These are phyloP conservation scores for Sturnus vulgaris DNA, from an alignment of 2,113 vertebrate genomes.

Conservation along the genomic window DNA sequence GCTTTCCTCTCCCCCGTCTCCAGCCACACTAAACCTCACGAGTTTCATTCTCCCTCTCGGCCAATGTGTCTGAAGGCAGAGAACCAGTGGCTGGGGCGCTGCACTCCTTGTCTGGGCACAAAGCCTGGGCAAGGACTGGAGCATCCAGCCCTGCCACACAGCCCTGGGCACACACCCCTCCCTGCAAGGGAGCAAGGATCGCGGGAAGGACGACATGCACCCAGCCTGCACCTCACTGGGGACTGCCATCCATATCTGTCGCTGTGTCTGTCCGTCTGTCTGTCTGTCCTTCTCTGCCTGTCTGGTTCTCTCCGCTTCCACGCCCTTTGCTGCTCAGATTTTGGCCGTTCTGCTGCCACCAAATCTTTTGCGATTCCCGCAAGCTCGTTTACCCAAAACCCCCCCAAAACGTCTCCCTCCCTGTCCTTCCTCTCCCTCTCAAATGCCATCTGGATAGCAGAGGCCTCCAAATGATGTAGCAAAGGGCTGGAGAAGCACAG, in stretches of 20 bases:
- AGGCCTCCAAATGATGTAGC: constrained; percentile 52
- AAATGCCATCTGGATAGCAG: not conserved
- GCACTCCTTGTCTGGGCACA: not conserved
- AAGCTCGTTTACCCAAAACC: not conserved
- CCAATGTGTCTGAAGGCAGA: constrained; percentile 37
- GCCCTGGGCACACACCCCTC: not conserved
- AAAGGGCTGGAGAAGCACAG: constrained; percentile 63
- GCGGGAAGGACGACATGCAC: constrained; percentile 66
- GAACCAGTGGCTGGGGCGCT: not conserved
- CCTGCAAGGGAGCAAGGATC: constrained; percentile 44
- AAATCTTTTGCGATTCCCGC: not conserved
- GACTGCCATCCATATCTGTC: constrained; percentile 49
- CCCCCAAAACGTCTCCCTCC: not conserved
- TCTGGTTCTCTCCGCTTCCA: constrained; percentile 52
- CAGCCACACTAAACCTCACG: constrained; percentile 15
- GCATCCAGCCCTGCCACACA: not conserved
- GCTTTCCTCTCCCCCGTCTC: not conserved
- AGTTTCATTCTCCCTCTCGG: constrained; percentile 5
- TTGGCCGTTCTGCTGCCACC: not conserved
- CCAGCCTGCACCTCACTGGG: constrained; percentile 51
- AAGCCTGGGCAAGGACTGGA: not conserved
- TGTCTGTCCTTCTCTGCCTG: constrained; percentile 47
- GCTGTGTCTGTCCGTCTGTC: constrained; percentile 35
- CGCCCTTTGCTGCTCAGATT: constrained; percentile 66
- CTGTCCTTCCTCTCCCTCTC: not conserved